Base-by-base conservation (phyloP, 2,797 vertebrate genomes). In the Micrastur ruficollis region DNA sequence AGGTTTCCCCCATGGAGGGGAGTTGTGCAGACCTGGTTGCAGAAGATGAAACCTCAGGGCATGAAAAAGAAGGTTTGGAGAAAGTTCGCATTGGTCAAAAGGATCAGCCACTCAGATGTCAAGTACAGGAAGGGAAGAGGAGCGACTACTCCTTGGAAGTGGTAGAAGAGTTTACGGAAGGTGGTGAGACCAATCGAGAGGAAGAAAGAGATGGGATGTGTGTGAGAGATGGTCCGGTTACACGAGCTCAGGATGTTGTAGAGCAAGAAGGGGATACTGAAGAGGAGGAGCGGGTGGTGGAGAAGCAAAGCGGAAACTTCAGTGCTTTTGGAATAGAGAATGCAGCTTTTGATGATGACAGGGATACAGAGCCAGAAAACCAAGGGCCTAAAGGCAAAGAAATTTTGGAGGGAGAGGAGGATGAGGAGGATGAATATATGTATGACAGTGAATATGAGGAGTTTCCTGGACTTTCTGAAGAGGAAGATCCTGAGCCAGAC, bases 311-410 rank as follows among this genome's bases (percentile, higher is more conserved):
- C 12, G 94, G 97, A 81, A 98, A 98, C 56, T 76, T 89, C 46
- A 78, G 38, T 82, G 72, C 98, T 93, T 99, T 98, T 55, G 99
- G 99, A 71, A 99, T 99, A 93, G 99, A 99, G 97, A 99, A 99
- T 59, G 99, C 98, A 59, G 99, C 98, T 31, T 99, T 99, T 98
- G 98, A 99, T 96, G 99, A 99, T 95, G 98, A 99, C 82, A 98
- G 98, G 95, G 98, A 98, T 93, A 92, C 97, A 53, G 98, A 98
- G 66, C 90, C 98, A 89, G 97, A 98, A 97, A 98, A 98, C 50
- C 97, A 97, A 86, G 97, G 93, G 44, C 79, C 71, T 82, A 98
- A 98, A 81, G 97, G 97, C 74, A 97, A 96, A 73, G 98, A 97
- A 89, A 81, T 80, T 65, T 68, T 96, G 31, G 94, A 93, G 62